These are phyloP conservation scores for Epinotia demarniana DNA, from an alignment of 2,888 invertebrate species.

Conservation along the genomic window DNA sequence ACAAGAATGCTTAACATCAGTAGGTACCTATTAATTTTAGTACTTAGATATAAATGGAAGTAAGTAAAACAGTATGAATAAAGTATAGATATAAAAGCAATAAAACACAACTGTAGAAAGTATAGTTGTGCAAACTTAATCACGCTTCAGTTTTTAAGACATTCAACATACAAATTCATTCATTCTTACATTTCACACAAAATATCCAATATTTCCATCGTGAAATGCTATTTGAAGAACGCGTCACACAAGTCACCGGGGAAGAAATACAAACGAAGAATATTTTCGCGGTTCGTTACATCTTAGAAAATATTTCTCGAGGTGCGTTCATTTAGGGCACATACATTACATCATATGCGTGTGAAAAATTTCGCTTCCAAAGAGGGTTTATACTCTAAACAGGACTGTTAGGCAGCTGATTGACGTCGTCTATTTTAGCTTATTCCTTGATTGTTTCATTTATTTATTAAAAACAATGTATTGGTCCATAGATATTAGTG, in stretches of 20 bases:
- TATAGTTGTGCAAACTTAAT: neutral
- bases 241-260: slow-evolving; percentile 47
- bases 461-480: too few relatives aligned
- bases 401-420: too few relatives aligned
- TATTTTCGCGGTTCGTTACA: slow-evolving; percentile 52
- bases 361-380: slow-evolving; percentile 4
- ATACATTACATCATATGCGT: slow-evolving; percentile 20
- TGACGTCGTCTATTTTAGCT: neutral
- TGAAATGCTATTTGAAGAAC: slow-evolving; percentile 50
- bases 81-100: too few relatives aligned
- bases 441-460: neutral
- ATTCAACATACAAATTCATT: neutral
- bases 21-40: too few relatives aligned
- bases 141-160: neutral
- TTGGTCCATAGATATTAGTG: too few relatives aligned
- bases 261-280: slow-evolving; percentile 46
- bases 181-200: neutral
- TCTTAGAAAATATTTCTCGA: slow-evolving; percentile 39
- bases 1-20: too few relatives aligned
- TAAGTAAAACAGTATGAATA: too few relatives aligned
- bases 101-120: too few relatives aligned
- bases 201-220: slow-evolving; percentile 4
- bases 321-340: slow-evolving; percentile 31
- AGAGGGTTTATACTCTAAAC: neutral
- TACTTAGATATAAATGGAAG: too few relatives aligned